Evolutionary conservation across 2,113 vertebrate genomes (phyloP).

Genomic region (Macroglossus sobrinus): DNA sequence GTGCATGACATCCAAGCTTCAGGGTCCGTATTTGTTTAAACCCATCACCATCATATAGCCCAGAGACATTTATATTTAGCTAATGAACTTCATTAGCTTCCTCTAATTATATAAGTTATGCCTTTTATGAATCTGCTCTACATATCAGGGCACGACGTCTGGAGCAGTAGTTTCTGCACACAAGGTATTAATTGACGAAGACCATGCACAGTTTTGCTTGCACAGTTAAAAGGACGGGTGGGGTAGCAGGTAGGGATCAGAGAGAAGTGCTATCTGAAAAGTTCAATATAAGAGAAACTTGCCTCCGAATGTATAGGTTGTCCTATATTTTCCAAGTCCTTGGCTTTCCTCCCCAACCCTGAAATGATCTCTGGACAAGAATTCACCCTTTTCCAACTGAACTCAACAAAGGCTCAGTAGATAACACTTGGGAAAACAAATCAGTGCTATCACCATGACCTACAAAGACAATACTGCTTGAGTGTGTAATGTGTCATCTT

Average conservation of each 20-base stretch:
- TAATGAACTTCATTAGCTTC: conserved; percentile 89
- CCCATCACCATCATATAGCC: conserved; percentile 72
- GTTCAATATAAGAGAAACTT: conserved; percentile 75
- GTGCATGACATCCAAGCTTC: conserved; percentile 84
- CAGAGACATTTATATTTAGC: conserved; percentile 79
- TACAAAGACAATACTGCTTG: conserved; percentile 54
- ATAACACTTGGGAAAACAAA: conserved; percentile 63
- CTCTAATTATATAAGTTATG: conserved; percentile 91
- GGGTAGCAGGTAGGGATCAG: conserved; percentile 34
- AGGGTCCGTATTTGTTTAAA: conserved; percentile 75
- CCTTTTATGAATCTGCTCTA: conserved; percentile 81
- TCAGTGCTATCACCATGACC: conserved; percentile 46
- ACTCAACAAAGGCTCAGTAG: conserved; percentile 67
- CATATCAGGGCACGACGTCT: conserved; percentile 70
- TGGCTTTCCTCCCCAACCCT: conserved; percentile 72
- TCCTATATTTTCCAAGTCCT: conserved; percentile 76
- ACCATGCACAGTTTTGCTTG: conserved; percentile 89
- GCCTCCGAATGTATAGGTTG: conserved; percentile 69
- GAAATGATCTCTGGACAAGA: conserved; percentile 75
- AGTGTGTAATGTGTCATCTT: neutral
- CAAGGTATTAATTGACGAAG: conserved; percentile 77
- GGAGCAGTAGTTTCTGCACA: conserved; percentile 80
- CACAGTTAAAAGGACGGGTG: conserved; percentile 71
- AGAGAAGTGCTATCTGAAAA: conserved; percentile 75
- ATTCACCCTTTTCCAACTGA: conserved; percentile 67